Evolutionary conservation across 2,113 vertebrate genomes (phyloP), one percentile per base, ranked within the genome.

Genomic region (Pedetes capensis): DNA sequence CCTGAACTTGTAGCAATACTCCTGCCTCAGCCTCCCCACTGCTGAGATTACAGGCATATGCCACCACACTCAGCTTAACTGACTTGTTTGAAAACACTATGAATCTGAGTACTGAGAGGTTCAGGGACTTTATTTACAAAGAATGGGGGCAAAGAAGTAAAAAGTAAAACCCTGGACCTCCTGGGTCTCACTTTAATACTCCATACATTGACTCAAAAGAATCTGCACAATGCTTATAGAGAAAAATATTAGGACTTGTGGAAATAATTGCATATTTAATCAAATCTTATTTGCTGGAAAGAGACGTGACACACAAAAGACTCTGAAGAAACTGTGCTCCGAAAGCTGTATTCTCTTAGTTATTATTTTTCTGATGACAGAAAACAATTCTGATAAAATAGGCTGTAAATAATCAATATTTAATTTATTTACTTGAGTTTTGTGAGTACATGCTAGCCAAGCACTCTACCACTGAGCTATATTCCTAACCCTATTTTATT

Each of bases 301-400:
- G 61, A 87, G 63, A 94, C 42, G 27, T 23, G 47, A 90, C n/a
- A 86, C 11, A 83, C 3, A 84, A 39, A 86, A 87, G 17, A 81
- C 53, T 76, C 25, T 84, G 75, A 51, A 69, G 47, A 42, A 95
- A 90, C 23, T 42, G 1, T 66, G 49, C 76, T 59, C 57, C 71
- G 83, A 79, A 92, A 71, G 81, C 75, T 89, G 10, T 63, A 93
- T 59, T 32, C 13, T 84, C 47, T 32, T 78, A 61, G 18, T 86
- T 76, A 81, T 32, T 81, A 42, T 79, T 92, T 63, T 96, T 90
- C 64, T 47, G 29, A 6, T 47, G 93, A 94, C 13, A 86, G 69
- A 82, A 94, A 89, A 93, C 9, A 87, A 92, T 85, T 86, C 34
- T 69, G 93, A 68, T 85, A 69, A 91, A 68, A 89, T 34, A 89